Percentiles rank a stretch among this genome's conserved stretches.
These are phyloP conservation scores for Linnaemya tessellans DNA, from an alignment of 2,888 invertebrate genomes.

Conservation along the genomic window DNA sequence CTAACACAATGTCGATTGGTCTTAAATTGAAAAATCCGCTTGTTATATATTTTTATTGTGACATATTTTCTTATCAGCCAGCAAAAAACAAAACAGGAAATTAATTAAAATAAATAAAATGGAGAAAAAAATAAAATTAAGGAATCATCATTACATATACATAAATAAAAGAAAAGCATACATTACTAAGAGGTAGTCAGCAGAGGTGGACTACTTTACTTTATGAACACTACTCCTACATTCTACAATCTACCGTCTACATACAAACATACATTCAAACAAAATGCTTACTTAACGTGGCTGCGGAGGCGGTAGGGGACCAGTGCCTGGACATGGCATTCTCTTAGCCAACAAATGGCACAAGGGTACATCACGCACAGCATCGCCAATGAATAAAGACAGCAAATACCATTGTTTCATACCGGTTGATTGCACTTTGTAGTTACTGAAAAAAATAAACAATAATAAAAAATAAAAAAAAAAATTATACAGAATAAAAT, in stretches of 20 bases:
- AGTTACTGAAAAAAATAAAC: slow-evolving; percentile 87
- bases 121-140: slow-evolving; percentile 40
- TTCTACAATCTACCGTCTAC: neutral
- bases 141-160: slow-evolving; percentile 52
- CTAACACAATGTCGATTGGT: slow-evolving; percentile 17
- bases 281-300: slow-evolving; percentile 75
- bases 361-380: slow-evolving; percentile 90
- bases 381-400: slow-evolving; percentile 93
- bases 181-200: slow-evolving; percentile 67
- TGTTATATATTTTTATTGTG: slow-evolving; percentile 11
- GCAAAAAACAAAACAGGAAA: too few relatives aligned
- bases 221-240: slow-evolving; percentile 24
- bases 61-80: slow-evolving; percentile 32
- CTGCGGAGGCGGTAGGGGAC: slow-evolving; percentile 80
- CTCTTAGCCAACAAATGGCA: slow-evolving; percentile 92
- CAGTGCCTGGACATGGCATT: slow-evolving; percentile 84
- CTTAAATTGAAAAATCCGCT: too few relatives aligned
- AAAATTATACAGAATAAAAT: slow-evolving; percentile 65
- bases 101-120: slow-evolving; percentile 46
- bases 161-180: slow-evolving; percentile 53
- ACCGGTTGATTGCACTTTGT: slow-evolving; percentile 89
- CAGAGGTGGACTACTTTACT: slow-evolving; percentile 60
- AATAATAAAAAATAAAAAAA: slow-evolving; percentile 49
- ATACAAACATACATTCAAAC: neutral
- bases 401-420: slow-evolving; percentile 92